phyloP scores from a whole-genome alignment of 2,797 vertebrate genomes.

The Aphelocoma californica region DNA sequence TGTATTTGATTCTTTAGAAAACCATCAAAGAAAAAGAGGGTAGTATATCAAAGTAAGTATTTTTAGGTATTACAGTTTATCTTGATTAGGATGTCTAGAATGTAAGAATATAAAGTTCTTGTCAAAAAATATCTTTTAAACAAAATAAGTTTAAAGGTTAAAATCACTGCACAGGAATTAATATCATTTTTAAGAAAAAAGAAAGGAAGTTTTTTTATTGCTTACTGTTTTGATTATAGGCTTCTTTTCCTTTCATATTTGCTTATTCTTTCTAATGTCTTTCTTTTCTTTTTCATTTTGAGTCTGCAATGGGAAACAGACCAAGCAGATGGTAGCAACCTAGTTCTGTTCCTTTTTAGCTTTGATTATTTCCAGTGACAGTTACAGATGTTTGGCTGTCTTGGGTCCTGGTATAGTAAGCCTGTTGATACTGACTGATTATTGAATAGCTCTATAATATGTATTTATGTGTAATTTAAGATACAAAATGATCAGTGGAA shows the following conservation, averaged over 20 bases:
- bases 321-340: background rate
- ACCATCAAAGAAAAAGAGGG: background rate
- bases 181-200: background rate
- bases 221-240: background rate
- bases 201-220: background rate
- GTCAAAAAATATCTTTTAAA: background rate
- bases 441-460: background rate
- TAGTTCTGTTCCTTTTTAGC: background rate
- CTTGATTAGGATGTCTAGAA: background rate
- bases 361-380: background rate
- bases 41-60: background rate
- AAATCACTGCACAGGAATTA: background rate
- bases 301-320: background rate
- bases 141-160: background rate
- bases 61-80: background rate
- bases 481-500: conserved; percentile 4
- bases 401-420: background rate
- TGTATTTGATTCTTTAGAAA: background rate
- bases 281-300: background rate
- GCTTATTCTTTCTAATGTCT: background rate
- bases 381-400: background rate
- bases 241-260: background rate
- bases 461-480: conserved; percentile 27
- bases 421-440: background rate
- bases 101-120: background rate